A percentile compares a stretch with the other conserved stretches of the same genome.
Conservation (phyloP, 2,113 vertebrate species). For the Tyrannus savana region DNA sequence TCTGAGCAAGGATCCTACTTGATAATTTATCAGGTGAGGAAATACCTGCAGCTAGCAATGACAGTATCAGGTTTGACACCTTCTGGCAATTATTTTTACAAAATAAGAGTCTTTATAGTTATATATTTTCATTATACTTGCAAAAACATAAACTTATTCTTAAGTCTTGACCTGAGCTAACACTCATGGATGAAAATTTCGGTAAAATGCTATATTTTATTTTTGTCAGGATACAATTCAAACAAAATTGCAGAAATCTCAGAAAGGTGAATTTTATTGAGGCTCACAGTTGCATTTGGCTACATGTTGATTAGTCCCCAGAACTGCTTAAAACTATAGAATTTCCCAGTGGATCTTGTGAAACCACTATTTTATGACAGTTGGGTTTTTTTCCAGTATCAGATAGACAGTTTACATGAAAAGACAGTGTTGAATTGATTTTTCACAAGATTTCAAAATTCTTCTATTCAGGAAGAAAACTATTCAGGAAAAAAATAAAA, state of each 20-base stretch:
- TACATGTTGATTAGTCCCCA: neutral
- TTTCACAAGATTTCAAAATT: neutral
- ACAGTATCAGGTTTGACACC: neutral
- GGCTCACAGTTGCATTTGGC: neutral
- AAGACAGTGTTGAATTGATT: neutral
- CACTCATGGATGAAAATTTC: neutral
- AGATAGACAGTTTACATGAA: neutral
- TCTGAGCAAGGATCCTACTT: neutral
- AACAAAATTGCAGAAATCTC: neutral
- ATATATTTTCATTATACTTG: neutral
- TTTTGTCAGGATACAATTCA: neutral
- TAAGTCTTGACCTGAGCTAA: neutral
- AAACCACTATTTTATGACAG: neutral
- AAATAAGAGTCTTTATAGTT: neutral
- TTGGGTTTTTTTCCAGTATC: neutral
- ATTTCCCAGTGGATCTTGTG: neutral
- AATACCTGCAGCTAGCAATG: neutral
- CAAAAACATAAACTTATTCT: neutral
- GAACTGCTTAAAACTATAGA: neutral
- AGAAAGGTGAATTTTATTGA: neutral
- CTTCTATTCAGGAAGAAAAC: neutral
- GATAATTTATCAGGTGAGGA: neutral
- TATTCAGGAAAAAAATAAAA: neutral
- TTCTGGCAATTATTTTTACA: neutral
- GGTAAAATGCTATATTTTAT: neutral